Conservation (phyloP, 2,797 vertebrate genomes). For the Poeciliopsis gracilis region DNA sequence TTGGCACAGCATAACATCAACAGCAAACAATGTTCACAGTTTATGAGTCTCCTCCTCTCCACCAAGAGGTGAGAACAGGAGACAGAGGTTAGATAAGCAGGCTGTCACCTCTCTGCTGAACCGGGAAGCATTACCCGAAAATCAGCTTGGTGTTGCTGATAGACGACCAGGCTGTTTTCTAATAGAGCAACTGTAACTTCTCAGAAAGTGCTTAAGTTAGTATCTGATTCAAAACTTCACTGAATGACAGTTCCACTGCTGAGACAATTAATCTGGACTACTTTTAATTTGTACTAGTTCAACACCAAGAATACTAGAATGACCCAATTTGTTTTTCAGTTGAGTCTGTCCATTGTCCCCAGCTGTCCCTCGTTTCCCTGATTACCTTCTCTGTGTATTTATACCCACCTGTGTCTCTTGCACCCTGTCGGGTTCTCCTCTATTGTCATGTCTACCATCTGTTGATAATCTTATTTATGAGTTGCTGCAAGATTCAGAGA, state of each 20-base stretch:
- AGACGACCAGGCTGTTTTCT: constrained; percentile 7
- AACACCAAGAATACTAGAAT: neutral
- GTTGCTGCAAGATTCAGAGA: no score
- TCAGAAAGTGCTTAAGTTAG: neutral
- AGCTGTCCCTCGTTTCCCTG: no score
- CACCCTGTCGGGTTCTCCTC: no score
- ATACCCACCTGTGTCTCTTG: no score
- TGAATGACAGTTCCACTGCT: neutral
- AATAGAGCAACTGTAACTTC: neutral
- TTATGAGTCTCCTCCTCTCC: constrained; percentile 12
- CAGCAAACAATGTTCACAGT: constrained; percentile 15
- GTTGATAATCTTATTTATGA: no score
- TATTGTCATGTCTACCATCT: no score
- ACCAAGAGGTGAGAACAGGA: constrained; percentile 13
- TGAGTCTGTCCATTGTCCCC: neutral
- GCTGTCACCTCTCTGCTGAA: constrained; percentile 55
- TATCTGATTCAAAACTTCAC: neutral
- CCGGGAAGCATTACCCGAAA: constrained; percentile 34
- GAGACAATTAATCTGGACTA: neutral
- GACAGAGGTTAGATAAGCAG: constrained; percentile 43
- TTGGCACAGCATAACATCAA: constrained; percentile 31
- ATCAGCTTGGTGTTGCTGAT: constrained; percentile 18
- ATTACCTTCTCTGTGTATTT: no score
- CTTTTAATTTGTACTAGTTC: neutral
- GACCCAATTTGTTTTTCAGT: neutral